Percentiles rank a stretch among this genome's conserved stretches.
Evolutionary conservation across 1,140 invertebrate species (phyloP).

Genomic region (Thereuonema tuberculata): DNA sequence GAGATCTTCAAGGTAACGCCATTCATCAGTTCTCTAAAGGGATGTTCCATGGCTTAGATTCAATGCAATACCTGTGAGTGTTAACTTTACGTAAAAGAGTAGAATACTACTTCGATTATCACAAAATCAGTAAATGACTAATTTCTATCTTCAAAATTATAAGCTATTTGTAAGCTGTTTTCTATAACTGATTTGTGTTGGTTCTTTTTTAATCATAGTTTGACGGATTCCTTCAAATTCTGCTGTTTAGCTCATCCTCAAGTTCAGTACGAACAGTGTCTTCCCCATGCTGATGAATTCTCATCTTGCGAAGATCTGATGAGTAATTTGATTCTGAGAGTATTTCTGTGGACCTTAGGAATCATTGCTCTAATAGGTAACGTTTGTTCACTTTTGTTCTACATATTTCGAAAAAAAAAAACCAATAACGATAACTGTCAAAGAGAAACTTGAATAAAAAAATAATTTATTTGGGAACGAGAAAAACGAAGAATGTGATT

Average conservation of each 20-base stretch:
- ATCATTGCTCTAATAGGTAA: constrained; percentile 30
- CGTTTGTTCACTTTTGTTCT: too few relatives aligned
- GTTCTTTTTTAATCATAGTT: constrained; percentile 2
- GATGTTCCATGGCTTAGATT: constrained; percentile 27
- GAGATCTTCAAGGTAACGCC: constrained; percentile 25
- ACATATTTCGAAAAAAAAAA: too few relatives aligned
- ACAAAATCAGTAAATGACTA: neutral
- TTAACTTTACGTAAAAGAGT: too few relatives aligned
- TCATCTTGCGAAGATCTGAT: constrained; percentile 38
- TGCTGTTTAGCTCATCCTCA: constrained; percentile 28
- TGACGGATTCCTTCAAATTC: constrained; percentile 33
- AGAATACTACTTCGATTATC: too few relatives aligned
- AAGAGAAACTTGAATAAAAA: too few relatives aligned
- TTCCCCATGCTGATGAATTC: constrained; percentile 34
- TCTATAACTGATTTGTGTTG: neutral
- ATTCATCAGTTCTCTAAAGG: constrained; percentile 22
- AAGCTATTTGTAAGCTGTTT: neutral
- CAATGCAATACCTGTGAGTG: constrained; percentile 27
- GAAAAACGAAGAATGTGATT: too few relatives aligned
- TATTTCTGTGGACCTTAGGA: constrained; percentile 35
- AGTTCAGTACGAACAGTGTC: constrained; percentile 24
- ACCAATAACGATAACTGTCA: too few relatives aligned
- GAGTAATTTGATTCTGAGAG: constrained; percentile 32
- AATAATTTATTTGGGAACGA: too few relatives aligned
- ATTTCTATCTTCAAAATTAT: neutral